Base-by-base conservation (phyloP, 1,140 invertebrate species). In the Zaprionus africanus region DNA sequence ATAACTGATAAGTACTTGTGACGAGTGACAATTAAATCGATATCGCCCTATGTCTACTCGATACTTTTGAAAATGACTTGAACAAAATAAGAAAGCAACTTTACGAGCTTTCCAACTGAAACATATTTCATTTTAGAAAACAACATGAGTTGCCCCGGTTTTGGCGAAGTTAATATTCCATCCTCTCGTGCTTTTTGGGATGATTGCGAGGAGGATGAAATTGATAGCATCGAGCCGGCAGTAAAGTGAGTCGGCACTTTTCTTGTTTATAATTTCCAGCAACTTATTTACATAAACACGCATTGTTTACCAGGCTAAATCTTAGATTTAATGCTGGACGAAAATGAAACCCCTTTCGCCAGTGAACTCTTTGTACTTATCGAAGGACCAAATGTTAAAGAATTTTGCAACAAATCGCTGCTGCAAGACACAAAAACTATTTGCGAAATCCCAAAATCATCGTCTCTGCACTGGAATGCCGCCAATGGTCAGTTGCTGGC, bases 181-280 rank as follows among this genome's bases (percentile, higher is more conserved):
- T 91, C 91, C 7, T 92, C 91, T 7, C 75, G 91, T 11, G 91
- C 91, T 5, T 92, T 92, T 54, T 92, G 91, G 91, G 91, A 92
- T 64, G 91, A 91, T 22, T 92, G 91, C 36, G 91, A 92, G 6
- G 91, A 92, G 59, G 90, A 91, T 57, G 91, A 92, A 41, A 75
- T 83, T 9, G 81, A 88, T 2, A 85, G 51, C 58, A 58, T 77
- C 3, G 60, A 78, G 38, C 69, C 67, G 49, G 78, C 72, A 1
- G 59, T 80, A 31, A 86, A 81, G 81, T 90, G 56, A 72, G 74
- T 73, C 17, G 54, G 49, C 62, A 38, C 22, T 31, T 69, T 56
- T 36, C 6, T 63, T 26, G 34, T 57, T 62, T 36, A 28, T 61
- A 19, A 43, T 17, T 17, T 17, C 2, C 2, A 7, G 7, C 15